Percentiles rank a stretch among this genome's conserved stretches.
Conservation (phyloP, 2,113 vertebrate genomes). For the Pyrgilauda ruficollis region DNA sequence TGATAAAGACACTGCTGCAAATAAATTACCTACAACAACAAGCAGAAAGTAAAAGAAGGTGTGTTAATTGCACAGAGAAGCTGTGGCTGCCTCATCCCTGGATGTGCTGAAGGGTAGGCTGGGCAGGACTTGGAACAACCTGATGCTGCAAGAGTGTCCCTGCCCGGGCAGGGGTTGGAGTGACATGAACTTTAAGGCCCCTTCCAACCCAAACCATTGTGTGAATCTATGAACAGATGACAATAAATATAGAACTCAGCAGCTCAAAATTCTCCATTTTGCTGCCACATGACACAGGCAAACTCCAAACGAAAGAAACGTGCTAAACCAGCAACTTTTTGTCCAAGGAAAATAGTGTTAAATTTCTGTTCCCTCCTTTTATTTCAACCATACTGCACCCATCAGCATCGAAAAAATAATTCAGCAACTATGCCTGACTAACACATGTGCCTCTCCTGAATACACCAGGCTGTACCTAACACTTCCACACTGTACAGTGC, state of each 20-base stretch:
- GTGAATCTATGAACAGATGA: not conserved
- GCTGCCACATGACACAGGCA: not conserved
- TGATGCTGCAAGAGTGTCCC: not conserved
- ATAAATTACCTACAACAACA: not conserved
- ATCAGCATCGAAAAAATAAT: not conserved
- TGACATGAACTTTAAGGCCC: not conserved
- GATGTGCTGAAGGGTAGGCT: not conserved
- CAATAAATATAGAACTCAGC: not conserved
- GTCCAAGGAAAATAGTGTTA: not conserved
- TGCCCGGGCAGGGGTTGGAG: not conserved
- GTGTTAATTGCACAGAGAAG: not conserved
- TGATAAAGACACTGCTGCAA: not conserved
- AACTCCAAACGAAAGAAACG: not conserved
- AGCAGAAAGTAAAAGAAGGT: not conserved
- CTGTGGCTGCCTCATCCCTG: not conserved
- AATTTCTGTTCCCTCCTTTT: not conserved
- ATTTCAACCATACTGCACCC: not conserved
- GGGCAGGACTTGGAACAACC: not conserved
- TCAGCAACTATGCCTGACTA: not conserved
- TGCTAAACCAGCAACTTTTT: not conserved
- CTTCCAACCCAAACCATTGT: not conserved
- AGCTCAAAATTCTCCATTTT: not conserved
- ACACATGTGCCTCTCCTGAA: not conserved
- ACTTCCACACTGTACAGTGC: fast-evolving
- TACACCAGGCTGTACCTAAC: not conserved